Conservation (phyloP, 1,140 invertebrate species). For the Lysiphlebus fabarum region DNA sequence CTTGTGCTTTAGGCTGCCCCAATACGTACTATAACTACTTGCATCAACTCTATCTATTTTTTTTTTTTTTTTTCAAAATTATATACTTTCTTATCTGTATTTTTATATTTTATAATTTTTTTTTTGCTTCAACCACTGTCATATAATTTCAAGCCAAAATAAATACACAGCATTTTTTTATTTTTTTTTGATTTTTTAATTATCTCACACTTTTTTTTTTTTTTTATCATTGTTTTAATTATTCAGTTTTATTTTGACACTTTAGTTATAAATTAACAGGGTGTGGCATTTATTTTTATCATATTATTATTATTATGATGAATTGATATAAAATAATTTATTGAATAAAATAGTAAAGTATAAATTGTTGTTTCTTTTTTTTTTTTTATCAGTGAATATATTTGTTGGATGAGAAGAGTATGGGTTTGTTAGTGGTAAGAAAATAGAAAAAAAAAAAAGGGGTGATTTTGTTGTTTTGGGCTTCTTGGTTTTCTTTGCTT, state of each 20-base stretch:
- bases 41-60: conserved; percentile 16
- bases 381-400: neutral
- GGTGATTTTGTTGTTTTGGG: conserved; percentile 5
- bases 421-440: conserved; percentile 12
- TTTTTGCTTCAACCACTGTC: conserved; percentile 3
- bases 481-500: conserved; percentile 6
- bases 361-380: neutral
- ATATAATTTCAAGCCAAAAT: neutral
- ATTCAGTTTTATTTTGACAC: too few species aligned
- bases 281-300: too few species aligned
- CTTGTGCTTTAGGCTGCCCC: conserved; percentile 7
- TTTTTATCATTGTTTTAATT: too few species aligned
- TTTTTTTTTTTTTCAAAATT: neutral
- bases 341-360: too few species aligned
- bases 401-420: conserved; percentile 3
- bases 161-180: neutral
- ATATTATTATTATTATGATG: neutral
- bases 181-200: neutral
- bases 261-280: too few species aligned
- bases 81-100: neutral
- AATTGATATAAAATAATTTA: too few species aligned
- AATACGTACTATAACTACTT: conserved; percentile 16
- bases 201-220: too few species aligned
- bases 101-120: conserved; percentile 9
- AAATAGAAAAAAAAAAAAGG: conserved; percentile 9